Evolutionary conservation across 2,797 vertebrate genomes (phyloP).

Genomic region (Megalops cyprinoides): DNA sequence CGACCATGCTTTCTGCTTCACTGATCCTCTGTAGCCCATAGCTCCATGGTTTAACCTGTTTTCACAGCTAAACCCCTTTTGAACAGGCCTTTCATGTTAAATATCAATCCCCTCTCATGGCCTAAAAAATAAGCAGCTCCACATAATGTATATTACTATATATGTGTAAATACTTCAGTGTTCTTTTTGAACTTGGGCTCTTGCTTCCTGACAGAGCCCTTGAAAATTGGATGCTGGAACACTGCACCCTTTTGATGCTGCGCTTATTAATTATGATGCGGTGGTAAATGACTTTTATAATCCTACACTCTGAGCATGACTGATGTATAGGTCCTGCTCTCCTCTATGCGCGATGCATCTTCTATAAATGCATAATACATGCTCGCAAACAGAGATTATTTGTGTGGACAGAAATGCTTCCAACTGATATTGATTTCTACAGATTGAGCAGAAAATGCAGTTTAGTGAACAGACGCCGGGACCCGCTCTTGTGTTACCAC

Average conservation of each 20-base stretch:
- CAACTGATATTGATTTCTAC: not conserved
- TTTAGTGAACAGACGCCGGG: not conserved
- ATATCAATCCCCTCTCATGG: conserved; percentile 67
- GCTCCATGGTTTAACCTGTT: conserved; percentile 70
- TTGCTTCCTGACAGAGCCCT: conserved; percentile 70
- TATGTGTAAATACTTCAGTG: conserved; percentile 70
- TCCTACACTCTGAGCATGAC: conserved; percentile 63
- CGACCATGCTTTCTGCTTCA: conserved; percentile 45
- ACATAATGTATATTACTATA: conserved; percentile 60
- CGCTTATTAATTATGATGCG: conserved; percentile 74
- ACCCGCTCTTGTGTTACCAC: not conserved
- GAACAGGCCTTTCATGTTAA: conserved; percentile 72
- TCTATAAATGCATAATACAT: not conserved
- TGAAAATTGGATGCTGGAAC: conserved; percentile 71
- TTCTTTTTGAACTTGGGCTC: conserved; percentile 76
- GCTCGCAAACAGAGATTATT: too few species aligned
- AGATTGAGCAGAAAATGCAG: not conserved
- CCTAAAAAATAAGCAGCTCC: conserved; percentile 60
- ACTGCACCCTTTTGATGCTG: conserved; percentile 71
- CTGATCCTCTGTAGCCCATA: conserved; percentile 59
- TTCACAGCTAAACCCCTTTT: conserved; percentile 74
- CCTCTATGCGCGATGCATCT: not conserved
- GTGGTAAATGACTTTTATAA: conserved; percentile 72
- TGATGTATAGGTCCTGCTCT: conserved; percentile 60
- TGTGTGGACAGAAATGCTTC: not conserved